Evolutionary conservation across 1,140 invertebrate species (phyloP), one percentile per base, ranked within the genome.

Genomic region (Ceratina australensis): DNA sequence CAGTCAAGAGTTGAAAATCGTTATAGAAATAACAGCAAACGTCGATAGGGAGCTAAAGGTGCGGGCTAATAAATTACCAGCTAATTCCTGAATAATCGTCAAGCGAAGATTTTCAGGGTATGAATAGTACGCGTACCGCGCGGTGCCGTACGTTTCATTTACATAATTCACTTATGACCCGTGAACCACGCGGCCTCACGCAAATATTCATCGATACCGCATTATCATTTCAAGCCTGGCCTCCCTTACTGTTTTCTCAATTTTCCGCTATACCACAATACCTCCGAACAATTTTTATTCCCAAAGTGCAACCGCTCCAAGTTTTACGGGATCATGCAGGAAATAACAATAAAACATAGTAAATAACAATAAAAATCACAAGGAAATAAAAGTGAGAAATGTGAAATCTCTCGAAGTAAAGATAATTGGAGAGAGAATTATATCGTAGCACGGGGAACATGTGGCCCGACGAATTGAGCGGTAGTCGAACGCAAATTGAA

Each of bases 1-100:
- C 3, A 42, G 33, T 42, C 33, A 42, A 42, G 8, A 10, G 5
- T 42, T 42, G 10, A 42, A 42, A 42, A 33, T 33, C 26, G 28
- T 12, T 71, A 33, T 13, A 28, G 3, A 15, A 24, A 71, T 57
- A 18, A 22, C 8, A 13, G 16, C 49, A 20, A 52, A 72, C 49
- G 68, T 20, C 22, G 28, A 24, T 16, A 42, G 67, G 2, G 18
- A 28, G 18, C 60, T 61, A 26, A 42, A 56, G 49, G 50, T 7
- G 20, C n/a, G 1, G 0, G 28, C 63, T 68, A 68, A 80, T 77
- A 80, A 80, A 80, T 77, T 80, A 57, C 60, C 10, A 20, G 52
- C 49, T 80, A 80, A 80, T 80, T 77, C 78, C 50, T 74, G 78
- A 80, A 80, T 80, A 76, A 80, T 80, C 78, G 73, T 42, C 66